Conservation (phyloP, 2,888 invertebrate genomes). For the Neuroscelio doddi region DNA sequence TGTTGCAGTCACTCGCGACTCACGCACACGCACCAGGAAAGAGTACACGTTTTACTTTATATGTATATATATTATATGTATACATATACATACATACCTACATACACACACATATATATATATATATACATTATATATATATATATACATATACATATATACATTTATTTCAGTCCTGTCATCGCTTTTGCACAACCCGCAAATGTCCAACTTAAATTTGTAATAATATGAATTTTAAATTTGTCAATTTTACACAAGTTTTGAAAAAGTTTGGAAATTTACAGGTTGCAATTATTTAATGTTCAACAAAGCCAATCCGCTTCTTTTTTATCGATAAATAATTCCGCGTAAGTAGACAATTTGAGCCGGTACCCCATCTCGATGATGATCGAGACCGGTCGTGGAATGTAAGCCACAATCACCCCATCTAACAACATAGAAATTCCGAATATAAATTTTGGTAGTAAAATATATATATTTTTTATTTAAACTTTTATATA, state of each 20-base stretch:
- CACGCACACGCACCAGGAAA: conserved; percentile 22
- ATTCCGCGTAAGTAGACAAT: conserved; percentile 38
- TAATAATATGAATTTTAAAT: no score
- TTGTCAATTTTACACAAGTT: no score
- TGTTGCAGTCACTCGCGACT: conserved; percentile 56
- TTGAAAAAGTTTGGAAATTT: not conserved
- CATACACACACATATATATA: no score
- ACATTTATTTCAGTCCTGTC: no score
- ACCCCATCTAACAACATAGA: conserved; percentile 66
- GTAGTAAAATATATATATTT: conserved; percentile 69
- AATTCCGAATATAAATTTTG: conserved; percentile 72
- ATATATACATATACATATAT: no score
- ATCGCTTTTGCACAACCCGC: not conserved
- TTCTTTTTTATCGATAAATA: conserved; percentile 33
- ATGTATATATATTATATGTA: no score
- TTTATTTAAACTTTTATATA: conserved; percentile 45
- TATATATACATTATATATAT: no score
- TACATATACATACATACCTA: no score
- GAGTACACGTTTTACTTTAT: no score
- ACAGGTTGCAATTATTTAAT: conserved; percentile 13
- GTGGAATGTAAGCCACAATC: conserved; percentile 71
- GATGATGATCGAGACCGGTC: conserved; percentile 51
- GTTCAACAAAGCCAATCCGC: conserved; percentile 24
- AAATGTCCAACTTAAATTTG: conserved; percentile 8
- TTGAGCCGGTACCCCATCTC: conserved; percentile 38